Conservation (phyloP, 2,113 vertebrate species). For the Gymnorhina tibicen region DNA sequence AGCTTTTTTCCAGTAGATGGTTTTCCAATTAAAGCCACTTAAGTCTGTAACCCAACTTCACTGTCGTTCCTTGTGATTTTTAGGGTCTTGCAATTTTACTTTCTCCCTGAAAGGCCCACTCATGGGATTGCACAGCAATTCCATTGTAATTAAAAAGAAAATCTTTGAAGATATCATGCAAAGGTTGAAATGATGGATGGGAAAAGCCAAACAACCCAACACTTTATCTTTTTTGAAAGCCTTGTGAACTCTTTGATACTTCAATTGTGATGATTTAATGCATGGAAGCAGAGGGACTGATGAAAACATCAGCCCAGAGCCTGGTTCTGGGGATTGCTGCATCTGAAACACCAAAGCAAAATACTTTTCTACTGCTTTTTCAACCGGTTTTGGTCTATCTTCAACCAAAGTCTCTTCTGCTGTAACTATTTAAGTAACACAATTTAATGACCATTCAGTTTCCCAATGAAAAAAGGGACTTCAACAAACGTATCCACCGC, state of each 20-base stretch:
- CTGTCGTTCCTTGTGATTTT: not conserved
- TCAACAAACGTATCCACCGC: rapidly evolving
- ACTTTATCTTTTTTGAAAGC: not conserved
- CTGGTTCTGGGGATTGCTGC: not conserved
- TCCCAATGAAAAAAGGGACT: not conserved
- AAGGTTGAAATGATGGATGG: not conserved
- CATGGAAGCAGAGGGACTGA: not conserved
- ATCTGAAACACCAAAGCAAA: not conserved
- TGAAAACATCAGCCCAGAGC: not conserved
- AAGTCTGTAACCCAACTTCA: not conserved
- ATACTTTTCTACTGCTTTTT: not conserved
- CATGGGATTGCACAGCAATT: not conserved
- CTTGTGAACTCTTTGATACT: not conserved
- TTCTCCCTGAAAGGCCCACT: not conserved
- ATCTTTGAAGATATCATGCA: not conserved
- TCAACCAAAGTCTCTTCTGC: not conserved
- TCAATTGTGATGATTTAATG: not conserved
- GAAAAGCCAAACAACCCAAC: not conserved
- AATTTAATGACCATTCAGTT: not conserved
- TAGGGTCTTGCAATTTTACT: not conserved
- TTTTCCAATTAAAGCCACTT: not conserved
- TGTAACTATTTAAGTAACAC: not conserved
- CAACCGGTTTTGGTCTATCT: not conserved
- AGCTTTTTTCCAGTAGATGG: not conserved
- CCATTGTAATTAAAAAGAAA: slow-evolving; percentile 1